Evolutionary conservation across 2,113 vertebrate genomes (phyloP), one percentile per base, ranked within the genome.

Genomic region (Pituophis catenifer): DNA sequence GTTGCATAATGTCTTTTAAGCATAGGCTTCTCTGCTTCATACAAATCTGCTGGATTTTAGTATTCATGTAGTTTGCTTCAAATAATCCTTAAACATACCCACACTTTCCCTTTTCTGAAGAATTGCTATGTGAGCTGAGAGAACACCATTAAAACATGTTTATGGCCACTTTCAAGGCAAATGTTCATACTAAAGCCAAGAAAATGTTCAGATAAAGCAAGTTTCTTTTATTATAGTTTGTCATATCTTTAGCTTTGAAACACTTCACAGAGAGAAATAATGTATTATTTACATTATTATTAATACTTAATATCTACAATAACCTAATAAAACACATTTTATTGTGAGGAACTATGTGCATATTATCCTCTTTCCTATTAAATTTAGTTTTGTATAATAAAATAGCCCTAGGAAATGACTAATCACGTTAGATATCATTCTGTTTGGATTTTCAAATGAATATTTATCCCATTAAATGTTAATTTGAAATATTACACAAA

Each of bases 1-100:
- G 99, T 99, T 99, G 98, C 99, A 98, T 99, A 99, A 98, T 99
- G 98, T 99, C 98, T 98, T 97, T 99, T 98, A 98, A 99, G 98
- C 98, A 97, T 98, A 99, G 98, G 98, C 99, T 98, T 98, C 97
- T 98, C 98, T 99, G 98, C 98, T 98, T 98, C 98, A 98, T 99
- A 98, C 96, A 97, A 98, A 98, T 98, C 98, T 98, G 98, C 98
- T 99, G 98, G 98, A 98, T 98, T 98, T 99, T 99, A 98, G 98
- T 99, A 99, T 98, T 98, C 98, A 98, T 99, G 98, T 99, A 99
- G 98, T 99, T 99, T 98, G 98, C 98, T 99, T 99, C 98, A 97
- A 99, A 98, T 99, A 98, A 98, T 98, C 97, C 98, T 98, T 97
- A 97, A 98, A 97, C 97, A 97, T 98, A 70, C 97, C 96, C 97